Evolutionary conservation across 2,888 invertebrate species (phyloP), one percentile per base, ranked within the genome.

Genomic region (Seladonia tumulorum): DNA sequence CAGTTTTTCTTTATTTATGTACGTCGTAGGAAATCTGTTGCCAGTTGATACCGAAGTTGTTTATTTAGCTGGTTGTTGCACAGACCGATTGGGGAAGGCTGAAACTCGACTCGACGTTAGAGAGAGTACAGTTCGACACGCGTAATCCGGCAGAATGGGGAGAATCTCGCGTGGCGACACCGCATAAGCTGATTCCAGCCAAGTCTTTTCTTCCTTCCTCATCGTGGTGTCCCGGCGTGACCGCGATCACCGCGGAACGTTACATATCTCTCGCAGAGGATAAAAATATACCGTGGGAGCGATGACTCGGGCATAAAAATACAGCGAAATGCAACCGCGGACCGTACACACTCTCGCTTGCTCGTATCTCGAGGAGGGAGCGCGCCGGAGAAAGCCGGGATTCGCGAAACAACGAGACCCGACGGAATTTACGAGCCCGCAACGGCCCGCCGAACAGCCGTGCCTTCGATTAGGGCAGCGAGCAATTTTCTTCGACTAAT

Each of bases 251-350:
- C 76, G 74, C 79, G 84, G 85, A 88, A 87, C 91, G 91, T 92
- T 92, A 91, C 91, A 91, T 93, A 93, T 93, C 93, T 92, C 90
- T 90, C 90, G 88, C 80, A 80, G 42, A 66, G 89, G 92, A 93
- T 93, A 94, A 95, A 95, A 95, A 95, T 95, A 95, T 93, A 93
- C 92, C 94, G 94, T 94, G 94, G 93, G 95, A 94, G 95, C 95
- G 94, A 95, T 94, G 94, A 94, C 94, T 94, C 93, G 93, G 86
- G 93, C 91, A 93, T 94, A 94, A 95, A 95, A 95, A 95, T 95
- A 95, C 92, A 92, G 92, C 90, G 92, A 94, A 94, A 93, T 94
- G 94, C 94, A 94, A 93, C 91, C 85, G 90, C 89, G 89, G 82
- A 71, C 57, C 57, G 57, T n/a, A 57, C n/a, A 57, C 57, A 57